phyloP scores from a whole-genome alignment of 2,888 invertebrate species.

The Fragum whitleyi region DNA sequence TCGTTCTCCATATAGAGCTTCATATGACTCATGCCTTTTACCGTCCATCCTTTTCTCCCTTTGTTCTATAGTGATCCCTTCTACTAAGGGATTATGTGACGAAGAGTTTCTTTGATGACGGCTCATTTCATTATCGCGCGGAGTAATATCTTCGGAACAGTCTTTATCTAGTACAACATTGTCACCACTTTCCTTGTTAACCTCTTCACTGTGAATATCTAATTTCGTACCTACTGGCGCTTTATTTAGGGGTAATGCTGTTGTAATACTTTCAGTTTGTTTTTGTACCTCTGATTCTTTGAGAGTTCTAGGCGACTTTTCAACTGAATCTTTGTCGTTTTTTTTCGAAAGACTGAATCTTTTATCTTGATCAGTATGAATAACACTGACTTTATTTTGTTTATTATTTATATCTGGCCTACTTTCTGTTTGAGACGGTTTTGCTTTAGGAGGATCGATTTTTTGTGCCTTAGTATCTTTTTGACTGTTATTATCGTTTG shows the following conservation, averaged over 20 bases:
- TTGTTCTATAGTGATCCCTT: slow-evolving; percentile 34
- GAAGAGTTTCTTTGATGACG: neutral
- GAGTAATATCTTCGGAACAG: neutral
- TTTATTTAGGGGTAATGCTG: slow-evolving; percentile 18
- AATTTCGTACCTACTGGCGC: slow-evolving; percentile 35
- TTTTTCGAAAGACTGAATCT: neutral
- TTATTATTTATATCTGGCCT: neutral
- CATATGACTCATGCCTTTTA: slow-evolving; percentile 64
- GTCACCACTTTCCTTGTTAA: neutral
- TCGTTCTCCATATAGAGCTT: slow-evolving; percentile 73
- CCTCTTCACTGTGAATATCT: neutral
- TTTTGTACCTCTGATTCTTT: neutral
- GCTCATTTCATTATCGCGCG: neutral
- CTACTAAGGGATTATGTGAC: slow-evolving; percentile 40
- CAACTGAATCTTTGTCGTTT: neutral
- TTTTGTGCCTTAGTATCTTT: neutral
- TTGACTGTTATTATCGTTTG: neutral
- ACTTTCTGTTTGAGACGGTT: neutral
- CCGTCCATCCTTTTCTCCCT: slow-evolving; percentile 18
- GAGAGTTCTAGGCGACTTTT: too few species aligned
- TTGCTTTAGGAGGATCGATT: neutral
- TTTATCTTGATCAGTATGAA: neutral
- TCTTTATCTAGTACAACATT: neutral
- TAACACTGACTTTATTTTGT: neutral
- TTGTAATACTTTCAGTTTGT: neutral